Evolutionary conservation across 2,797 vertebrate species (phyloP), one percentile per base, ranked within the genome.

Genomic region (Helarctos malayanus): DNA sequence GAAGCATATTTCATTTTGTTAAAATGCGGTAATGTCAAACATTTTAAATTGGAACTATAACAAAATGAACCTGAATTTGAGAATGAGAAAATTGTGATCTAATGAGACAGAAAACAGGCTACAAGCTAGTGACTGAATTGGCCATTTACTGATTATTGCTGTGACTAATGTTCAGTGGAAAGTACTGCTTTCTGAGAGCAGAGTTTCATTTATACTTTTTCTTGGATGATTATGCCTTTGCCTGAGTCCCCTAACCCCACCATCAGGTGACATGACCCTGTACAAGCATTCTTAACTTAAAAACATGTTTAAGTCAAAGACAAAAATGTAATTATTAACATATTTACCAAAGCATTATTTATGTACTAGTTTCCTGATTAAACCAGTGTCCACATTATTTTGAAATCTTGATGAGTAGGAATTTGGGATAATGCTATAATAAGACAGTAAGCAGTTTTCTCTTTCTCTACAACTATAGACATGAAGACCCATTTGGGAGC

Each of bases 1-100:
- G 25, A 93, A 59, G 65, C n/a, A 75, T 59, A 84, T 75, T 93
- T 88, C 27, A 3, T 32, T 87, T 80, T 89, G n/a, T 75, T 75
- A 92, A 93, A 89, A 85, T 27, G 18, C 16, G 35, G 3, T 21
- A 52, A 41, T 59, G 9, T 88, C 27, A 54, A 35, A 80, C n/a
- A 76, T 85, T 84, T 80, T 25, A 54, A 80, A 85, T 75, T 52
- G n/a, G 7, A 75, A 85, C 11, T 47, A 25, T 12, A 89, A 23
- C 38, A 89, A 92, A 93, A 59, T 16, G 16, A 56, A 89, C 29
- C 49, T 73, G 57, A 75, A 85, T 81, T 45, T 80, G 29, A 68
- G 16, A 86, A 93, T 32, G 54, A 86, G 12, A 69, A 38, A 47
- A 32, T 0, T 80, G 79, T 47, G 1, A 49, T 73, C 32, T 38